Base-by-base conservation (phyloP, 2,797 vertebrate genomes). In the Xenops minutus region DNA sequence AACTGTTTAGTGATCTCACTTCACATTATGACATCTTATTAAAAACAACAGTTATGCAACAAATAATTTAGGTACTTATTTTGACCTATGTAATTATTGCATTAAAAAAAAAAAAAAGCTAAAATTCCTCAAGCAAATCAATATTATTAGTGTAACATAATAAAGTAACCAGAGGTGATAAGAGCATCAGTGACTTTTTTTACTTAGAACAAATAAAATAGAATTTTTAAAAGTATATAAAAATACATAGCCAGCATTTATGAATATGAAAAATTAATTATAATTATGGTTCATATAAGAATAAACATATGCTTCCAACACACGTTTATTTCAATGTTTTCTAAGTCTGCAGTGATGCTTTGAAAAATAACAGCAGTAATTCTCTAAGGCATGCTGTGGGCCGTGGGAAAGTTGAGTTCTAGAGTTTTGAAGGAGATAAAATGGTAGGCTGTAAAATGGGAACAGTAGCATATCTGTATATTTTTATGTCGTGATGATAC, bases 151-250 rank as follows among this genome's bases (percentile, higher is more conserved):
- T 75, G 64, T 52, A 77, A 73, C 20, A 66, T 43, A 75, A 87
- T 88, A 61, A 90, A 96, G 22, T 78, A 90, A 92, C 95, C 78
- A 81, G 59, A 66, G 51, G 44, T 61, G 7, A 66, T 85, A 93
- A 82, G 54, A 72, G 14, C 39, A 89, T 37, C 68, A 73, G 24
- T 89, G 84, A 73, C 24, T 93, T 78, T 78, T 78, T 81, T 74
- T 48, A 68, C 61, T 87, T 83, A 66, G 46, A 92, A 49, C 16
- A 95, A 95, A 93, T 83, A 92, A 92, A 94, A 82, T 4, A 11
- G 23, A 89, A 49, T 12, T 61, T 81, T 63, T 29, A 11, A 80
- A 90, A 85, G 24, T 58, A 67, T 72, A 43, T 46, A 71, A 37
- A 93, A 75, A 55, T 75, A 51, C 16, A 85, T 48, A 77, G 27